Base-by-base conservation (phyloP, 2,888 invertebrate genomes). In the Xylota segnis region DNA sequence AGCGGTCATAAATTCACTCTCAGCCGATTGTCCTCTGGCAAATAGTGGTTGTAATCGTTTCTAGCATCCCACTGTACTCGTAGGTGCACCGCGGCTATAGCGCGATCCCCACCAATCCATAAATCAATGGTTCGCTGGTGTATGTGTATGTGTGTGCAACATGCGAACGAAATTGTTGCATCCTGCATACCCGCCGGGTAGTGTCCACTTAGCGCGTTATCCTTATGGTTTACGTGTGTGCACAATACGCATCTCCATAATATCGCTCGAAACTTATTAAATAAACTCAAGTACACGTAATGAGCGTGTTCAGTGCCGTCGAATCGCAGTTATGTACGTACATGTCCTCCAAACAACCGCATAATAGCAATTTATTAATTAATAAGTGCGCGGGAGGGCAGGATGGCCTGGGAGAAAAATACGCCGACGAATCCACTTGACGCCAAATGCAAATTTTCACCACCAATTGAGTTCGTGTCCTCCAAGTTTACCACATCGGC, bases 281-380 rank as follows among this genome's bases (percentile, higher is more conserved):
- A 84, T 81, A 72, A 68, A 76, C 81, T 81, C 81, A 82, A 86
- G 86, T 71, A 50, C 43, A 29, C 56, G 58, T 86, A 82, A 86
- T 86, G 82, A 82, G 86, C 71, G 71, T 16, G 4, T n/a, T 43
- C 47, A 29, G 27, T 16, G 27, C n/a, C 18, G 45, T 37, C 9
- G 23, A 54, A 14, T 50, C n/a, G 18, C 18, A 43, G 43, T n/a
- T n/a, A n/a, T n/a, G n/a, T n/a, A n/a, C n/a, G 32, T 75, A 54
- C 45, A 40, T 45, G 61, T 71, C 65, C 59, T 68, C 81, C 65
- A n/a, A 81, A 81, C 61, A 82, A 68, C 86, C 86, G 43, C 76
- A 50, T 72, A 76, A 82, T 86, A 76, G 47, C 72, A 77, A 82
- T 82, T 86, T 86, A 82, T 86, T 86, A 82, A 86, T 81, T 82